Conservation (phyloP, 2,888 invertebrate genomes). For the Drosophila infuscata region DNA sequence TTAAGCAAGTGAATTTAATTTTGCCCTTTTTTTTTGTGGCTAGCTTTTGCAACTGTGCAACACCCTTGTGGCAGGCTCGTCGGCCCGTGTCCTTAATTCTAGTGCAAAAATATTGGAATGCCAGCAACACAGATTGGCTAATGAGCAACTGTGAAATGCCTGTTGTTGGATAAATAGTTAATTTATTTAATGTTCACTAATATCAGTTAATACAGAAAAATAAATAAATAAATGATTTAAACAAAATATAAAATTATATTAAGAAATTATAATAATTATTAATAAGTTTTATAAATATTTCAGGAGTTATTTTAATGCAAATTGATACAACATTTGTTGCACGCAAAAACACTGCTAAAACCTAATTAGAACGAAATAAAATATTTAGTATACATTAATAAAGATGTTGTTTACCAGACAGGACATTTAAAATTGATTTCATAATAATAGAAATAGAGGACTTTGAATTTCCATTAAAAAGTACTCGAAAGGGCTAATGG, state of each 20-base stretch:
- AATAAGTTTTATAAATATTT: not conserved
- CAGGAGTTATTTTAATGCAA: not conserved
- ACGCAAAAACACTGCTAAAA: not conserved
- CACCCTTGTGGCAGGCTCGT: not conserved
- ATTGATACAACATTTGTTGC: not conserved
- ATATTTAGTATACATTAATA: accelerated
- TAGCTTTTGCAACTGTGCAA: conserved; percentile 30
- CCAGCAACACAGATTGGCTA: not conserved
- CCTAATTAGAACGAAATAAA: not conserved
- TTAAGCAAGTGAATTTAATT: conserved; percentile 67
- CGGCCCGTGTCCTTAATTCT: not conserved
- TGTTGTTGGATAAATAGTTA: not conserved
- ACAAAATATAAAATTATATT: not conserved
- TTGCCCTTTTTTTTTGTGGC: conserved; percentile 7
- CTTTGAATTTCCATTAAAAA: not conserved
- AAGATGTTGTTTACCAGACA: not conserved
- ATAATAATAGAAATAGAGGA: not conserved
- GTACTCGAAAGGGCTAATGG: not conserved
- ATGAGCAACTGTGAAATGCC: not conserved
- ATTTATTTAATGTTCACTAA: not conserved
- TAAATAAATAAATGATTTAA: not conserved
- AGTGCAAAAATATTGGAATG: not conserved
- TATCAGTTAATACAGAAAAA: no score
- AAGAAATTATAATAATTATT: not conserved
- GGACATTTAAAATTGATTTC: not conserved